Percentiles rank a stretch among this genome's conserved stretches.
Evolutionary conservation across 2,113 vertebrate genomes (phyloP).

Genomic region (Nanger granti): DNA sequence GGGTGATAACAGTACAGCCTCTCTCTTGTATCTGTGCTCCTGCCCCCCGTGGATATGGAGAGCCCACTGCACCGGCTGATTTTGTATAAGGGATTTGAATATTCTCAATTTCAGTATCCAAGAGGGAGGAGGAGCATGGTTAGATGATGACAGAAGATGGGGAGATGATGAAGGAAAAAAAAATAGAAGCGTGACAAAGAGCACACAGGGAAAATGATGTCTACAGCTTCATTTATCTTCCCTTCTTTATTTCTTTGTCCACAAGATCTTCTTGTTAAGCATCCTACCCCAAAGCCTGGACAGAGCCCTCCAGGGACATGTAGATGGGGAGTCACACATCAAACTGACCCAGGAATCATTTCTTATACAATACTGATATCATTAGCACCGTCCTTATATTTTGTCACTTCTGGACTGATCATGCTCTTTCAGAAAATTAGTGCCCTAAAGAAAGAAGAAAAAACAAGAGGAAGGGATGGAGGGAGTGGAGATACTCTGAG

Average conservation of each 20-base stretch:
- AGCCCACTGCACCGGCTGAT: no score
- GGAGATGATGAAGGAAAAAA: accelerated
- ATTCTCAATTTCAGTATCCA: accelerated
- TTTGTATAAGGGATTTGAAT: background rate
- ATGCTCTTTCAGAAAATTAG: background rate
- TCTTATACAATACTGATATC: background rate
- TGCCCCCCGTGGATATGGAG: accelerated
- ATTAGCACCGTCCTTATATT: background rate
- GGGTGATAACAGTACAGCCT: background rate
- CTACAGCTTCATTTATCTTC: background rate
- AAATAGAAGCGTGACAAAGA: background rate
- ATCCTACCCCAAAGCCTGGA: background rate
- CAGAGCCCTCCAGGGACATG: background rate
- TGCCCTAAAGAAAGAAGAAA: background rate
- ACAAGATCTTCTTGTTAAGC: background rate
- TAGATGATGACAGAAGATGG: background rate
- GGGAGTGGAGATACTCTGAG: background rate
- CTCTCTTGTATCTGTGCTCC: background rate
- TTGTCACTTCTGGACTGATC: background rate
- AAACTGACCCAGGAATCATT: background rate
- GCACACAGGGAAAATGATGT: accelerated
- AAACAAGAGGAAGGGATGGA: background rate
- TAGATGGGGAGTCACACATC: background rate
- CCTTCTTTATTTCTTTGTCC: background rate
- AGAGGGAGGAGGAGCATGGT: background rate